phyloP scores from a whole-genome alignment of 2,888 invertebrate genomes.

The Pyralis farinalis region DNA sequence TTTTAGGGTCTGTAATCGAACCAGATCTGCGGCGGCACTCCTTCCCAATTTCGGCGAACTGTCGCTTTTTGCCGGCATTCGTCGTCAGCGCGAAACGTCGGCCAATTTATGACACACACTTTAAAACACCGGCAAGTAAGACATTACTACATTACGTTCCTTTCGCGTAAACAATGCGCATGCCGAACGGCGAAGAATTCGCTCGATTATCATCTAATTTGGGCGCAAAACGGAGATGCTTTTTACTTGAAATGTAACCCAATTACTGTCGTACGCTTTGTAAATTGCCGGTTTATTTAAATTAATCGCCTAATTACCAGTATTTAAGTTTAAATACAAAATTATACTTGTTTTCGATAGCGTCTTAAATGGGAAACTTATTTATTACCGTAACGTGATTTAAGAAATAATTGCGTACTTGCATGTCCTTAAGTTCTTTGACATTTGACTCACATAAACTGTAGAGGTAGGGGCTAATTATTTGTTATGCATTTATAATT shows the following conservation, averaged over 20 bases:
- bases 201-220: conserved; percentile 10
- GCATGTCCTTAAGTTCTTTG: too few species aligned
- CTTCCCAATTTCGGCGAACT: not conserved
- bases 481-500: too few species aligned
- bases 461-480: too few species aligned
- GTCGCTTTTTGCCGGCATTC: not conserved
- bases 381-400: not conserved
- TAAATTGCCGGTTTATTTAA: conserved; percentile 9
- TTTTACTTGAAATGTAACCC: conserved; percentile 9
- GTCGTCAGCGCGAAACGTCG: not conserved
- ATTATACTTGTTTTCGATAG: conserved; percentile 4
- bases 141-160: conserved; percentile 2
- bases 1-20: not conserved
- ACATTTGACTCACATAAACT: too few species aligned
- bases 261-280: conserved; percentile 6
- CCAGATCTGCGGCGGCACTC: not conserved
- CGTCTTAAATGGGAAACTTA: not conserved
- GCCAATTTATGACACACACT: conserved; percentile 10
- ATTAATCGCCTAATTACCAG: conserved; percentile 10
- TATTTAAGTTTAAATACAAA: conserved; percentile 9
- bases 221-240: conserved; percentile 5
- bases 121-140: conserved; percentile 7
- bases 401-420: too few species aligned
- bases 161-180: conserved; percentile 7
- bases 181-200: not conserved